phyloP scores from a whole-genome alignment of 2,888 invertebrate genomes.

The Eueremaeus valkanovi region DNA sequence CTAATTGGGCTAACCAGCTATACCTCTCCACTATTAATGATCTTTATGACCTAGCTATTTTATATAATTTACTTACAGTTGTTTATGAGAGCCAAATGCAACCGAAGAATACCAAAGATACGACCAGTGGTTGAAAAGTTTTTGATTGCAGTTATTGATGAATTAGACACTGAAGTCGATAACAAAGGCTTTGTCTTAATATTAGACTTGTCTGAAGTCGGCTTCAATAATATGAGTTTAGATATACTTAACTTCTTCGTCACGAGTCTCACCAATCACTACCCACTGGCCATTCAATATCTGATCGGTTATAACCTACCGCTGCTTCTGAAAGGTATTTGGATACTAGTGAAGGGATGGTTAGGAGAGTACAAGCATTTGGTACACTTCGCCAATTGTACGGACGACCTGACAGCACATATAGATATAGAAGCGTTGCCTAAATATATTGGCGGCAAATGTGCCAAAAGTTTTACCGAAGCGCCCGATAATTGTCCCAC shows the following conservation, averaged over 20 bases:
- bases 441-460: slow-evolving; percentile 23
- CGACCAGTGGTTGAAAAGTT: slow-evolving; percentile 11
- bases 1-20: too few relatives aligned
- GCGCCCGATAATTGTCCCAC: slow-evolving; percentile 11
- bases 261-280: neutral
- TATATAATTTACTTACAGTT: neutral
- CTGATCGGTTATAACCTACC: slow-evolving; percentile 12
- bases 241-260: slow-evolving; percentile 17
- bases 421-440: neutral
- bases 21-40: neutral
- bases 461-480: neutral
- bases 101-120: slow-evolving; percentile 16
- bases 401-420: neutral
- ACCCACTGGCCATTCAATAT: slow-evolving; percentile 14
- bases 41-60: too few relatives aligned
- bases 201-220: slow-evolving; percentile 1
- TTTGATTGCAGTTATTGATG: neutral
- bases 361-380: slow-evolving; percentile 12
- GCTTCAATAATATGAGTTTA: slow-evolving; percentile 13
- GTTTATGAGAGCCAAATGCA: neutral
- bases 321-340: slow-evolving; percentile 13
- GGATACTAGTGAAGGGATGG: slow-evolving; percentile 27
- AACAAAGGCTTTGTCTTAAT: slow-evolving; percentile 4
- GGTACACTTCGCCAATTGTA: slow-evolving; percentile 10
- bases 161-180: neutral